Evolutionary conservation across 2,113 vertebrate species (phyloP).

Genomic region (Mola mola): DNA sequence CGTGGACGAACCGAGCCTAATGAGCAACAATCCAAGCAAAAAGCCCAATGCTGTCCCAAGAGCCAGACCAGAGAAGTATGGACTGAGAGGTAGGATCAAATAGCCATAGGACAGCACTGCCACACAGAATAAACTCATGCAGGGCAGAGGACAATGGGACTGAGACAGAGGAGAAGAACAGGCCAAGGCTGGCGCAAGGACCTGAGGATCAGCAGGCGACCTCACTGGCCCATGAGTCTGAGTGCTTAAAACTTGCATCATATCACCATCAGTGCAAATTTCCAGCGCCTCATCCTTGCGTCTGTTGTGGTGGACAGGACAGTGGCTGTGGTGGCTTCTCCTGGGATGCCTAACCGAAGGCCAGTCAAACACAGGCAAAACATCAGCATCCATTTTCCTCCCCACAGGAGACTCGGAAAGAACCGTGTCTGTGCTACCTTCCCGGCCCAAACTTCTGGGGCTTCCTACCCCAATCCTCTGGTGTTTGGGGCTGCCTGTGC

Average conservation of each 20-base stretch:
- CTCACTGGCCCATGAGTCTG: conserved; percentile 5
- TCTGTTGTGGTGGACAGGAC: conserved; percentile 56
- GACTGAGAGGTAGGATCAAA: conserved; percentile 84
- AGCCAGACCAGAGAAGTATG: conserved; percentile 86
- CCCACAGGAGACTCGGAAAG: conserved; percentile 50
- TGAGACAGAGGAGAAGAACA: not conserved
- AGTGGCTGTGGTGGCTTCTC: conserved; percentile 37
- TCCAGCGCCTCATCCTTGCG: conserved; percentile 72
- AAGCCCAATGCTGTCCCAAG: conserved; percentile 86
- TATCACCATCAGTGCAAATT: conserved; percentile 79
- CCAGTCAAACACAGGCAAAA: conserved; percentile 66
- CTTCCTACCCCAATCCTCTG: conserved; percentile 43
- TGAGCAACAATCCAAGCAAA: conserved; percentile 83
- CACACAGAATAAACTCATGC: conserved; percentile 77
- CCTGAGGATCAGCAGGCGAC: not conserved
- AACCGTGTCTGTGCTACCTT: conserved; percentile 53
- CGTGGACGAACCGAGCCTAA: conserved; percentile 78
- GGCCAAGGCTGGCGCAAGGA: not conserved
- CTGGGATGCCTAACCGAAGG: conserved; percentile 43
- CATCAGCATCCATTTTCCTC: conserved; percentile 57
- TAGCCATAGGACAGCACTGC: conserved; percentile 85
- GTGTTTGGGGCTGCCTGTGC: conserved; percentile 72
- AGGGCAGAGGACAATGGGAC: conserved; percentile 71
- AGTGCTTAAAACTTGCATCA: conserved; percentile 76
- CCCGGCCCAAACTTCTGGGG: conserved; percentile 54